These are phyloP conservation scores for Lamellibrachia luymesi DNA, from an alignment of 1,140 invertebrate species.

Conservation along the genomic window DNA sequence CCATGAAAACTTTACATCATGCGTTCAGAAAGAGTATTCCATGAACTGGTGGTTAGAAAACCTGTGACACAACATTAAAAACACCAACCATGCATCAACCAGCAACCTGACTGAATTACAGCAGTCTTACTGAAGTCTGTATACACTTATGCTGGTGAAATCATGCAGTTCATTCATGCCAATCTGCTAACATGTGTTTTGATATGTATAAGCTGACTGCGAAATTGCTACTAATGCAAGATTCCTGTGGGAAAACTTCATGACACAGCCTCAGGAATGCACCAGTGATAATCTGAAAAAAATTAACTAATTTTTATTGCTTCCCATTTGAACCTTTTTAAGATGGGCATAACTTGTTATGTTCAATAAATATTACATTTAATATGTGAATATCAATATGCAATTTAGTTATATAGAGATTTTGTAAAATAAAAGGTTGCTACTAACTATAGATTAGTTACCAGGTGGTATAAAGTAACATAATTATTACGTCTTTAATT, in stretches of 20 bases:
- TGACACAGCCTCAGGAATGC: neutral
- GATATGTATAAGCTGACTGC: neutral
- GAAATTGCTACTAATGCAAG: neutral
- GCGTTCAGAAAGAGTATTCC: neutral
- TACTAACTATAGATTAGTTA: too few relatives aligned
- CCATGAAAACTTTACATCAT: too few relatives aligned
- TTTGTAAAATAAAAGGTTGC: too few relatives aligned
- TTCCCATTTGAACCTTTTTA: neutral
- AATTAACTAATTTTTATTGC: neutral
- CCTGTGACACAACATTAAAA: neutral
- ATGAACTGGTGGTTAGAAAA: neutral
- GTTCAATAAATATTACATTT: neutral
- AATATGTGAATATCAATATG: too few relatives aligned
- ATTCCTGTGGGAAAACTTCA: neutral
- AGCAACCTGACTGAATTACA: neutral
- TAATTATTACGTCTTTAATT: neutral
- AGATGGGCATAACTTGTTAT: neutral
- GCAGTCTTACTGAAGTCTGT: neutral
- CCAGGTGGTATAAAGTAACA: too few relatives aligned
- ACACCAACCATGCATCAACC: neutral
- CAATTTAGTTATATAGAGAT: too few relatives aligned
- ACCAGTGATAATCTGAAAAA: neutral
- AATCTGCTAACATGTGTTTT: neutral
- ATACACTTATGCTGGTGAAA: neutral
- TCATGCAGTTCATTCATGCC: neutral